phyloP scores from a whole-genome alignment of 2,113 vertebrate genomes.

The Tricholaema leucomelas region DNA sequence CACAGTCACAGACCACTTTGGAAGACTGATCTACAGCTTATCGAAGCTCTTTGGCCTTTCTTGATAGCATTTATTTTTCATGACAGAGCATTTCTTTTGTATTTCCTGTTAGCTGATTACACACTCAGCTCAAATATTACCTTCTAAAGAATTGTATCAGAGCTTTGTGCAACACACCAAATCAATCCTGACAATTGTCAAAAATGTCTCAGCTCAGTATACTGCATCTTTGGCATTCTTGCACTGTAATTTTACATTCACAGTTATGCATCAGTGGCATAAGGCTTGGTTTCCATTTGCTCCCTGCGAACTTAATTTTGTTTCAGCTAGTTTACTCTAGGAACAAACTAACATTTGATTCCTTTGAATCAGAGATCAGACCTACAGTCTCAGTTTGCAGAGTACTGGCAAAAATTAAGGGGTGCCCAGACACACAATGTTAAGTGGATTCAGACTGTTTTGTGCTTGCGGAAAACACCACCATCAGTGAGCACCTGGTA shows the following conservation, averaged over 20 bases:
- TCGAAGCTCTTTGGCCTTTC: not conserved
- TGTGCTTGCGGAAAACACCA: not conserved
- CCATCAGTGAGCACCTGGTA: not conserved
- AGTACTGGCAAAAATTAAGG: not conserved
- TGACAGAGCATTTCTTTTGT: not conserved
- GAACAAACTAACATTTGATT: not conserved
- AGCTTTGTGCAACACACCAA: slow-evolving; percentile 8
- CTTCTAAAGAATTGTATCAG: not conserved
- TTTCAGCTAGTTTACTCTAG: not conserved
- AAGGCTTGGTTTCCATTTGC: not conserved
- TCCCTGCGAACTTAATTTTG: not conserved
- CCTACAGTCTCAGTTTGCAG: not conserved
- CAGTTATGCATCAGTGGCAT: not conserved
- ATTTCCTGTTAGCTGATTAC: slow-evolving; percentile 1
- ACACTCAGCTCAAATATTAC: not conserved
- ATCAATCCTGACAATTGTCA: not conserved
- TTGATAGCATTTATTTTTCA: not conserved
- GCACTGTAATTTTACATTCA: not conserved
- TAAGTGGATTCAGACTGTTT: not conserved
- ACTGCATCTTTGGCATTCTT: not conserved
- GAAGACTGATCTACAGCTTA: not conserved
- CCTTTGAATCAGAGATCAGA: not conserved
- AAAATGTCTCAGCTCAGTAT: not conserved
- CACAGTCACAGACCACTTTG: not conserved
- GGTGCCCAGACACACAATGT: not conserved